Conservation (phyloP, 2,888 invertebrate species). For the Parnassius mnemosyne region DNA sequence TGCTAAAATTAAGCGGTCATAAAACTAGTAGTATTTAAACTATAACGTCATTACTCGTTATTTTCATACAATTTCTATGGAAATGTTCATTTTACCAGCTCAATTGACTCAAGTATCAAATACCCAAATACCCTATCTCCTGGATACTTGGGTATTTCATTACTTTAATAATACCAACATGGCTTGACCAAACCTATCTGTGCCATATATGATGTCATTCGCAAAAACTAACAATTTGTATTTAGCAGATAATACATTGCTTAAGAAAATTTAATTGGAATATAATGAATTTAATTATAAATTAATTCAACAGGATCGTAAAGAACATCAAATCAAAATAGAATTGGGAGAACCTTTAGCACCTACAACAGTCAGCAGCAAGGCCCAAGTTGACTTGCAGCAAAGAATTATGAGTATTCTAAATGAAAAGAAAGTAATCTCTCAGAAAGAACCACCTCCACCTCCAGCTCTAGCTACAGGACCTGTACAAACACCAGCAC, state of each 20-base stretch:
- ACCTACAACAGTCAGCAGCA: constrained; percentile 59
- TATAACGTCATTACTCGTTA: too few relatives aligned
- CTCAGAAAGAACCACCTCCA: constrained; percentile 24
- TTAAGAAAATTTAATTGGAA: too few relatives aligned
- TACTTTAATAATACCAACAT: too few relatives aligned
- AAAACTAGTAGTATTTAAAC: too few relatives aligned
- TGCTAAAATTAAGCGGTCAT: too few relatives aligned
- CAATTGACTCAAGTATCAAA: too few relatives aligned
- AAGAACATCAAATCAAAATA: constrained; percentile 86
- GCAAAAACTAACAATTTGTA: not conserved
- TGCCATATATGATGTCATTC: not conserved
- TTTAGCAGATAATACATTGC: too few relatives aligned
- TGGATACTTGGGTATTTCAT: too few relatives aligned
- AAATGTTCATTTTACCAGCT: too few relatives aligned
- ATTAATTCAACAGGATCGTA: constrained; percentile 78
- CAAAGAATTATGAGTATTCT: constrained; percentile 89
- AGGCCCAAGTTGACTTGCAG: constrained; percentile 86
- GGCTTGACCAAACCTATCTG: not conserved
- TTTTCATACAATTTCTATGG: too few relatives aligned
- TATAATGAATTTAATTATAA: not conserved
- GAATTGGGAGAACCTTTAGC: constrained; percentile 86
- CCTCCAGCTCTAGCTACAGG: constrained; percentile 21
- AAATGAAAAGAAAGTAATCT: constrained; percentile 81
- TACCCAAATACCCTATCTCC: too few relatives aligned
- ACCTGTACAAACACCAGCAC: constrained; percentile 43